Evolutionary conservation across 92 coral and sea anemone genomes (phyloP).

Genomic region (Pocillopora grandis): DNA sequence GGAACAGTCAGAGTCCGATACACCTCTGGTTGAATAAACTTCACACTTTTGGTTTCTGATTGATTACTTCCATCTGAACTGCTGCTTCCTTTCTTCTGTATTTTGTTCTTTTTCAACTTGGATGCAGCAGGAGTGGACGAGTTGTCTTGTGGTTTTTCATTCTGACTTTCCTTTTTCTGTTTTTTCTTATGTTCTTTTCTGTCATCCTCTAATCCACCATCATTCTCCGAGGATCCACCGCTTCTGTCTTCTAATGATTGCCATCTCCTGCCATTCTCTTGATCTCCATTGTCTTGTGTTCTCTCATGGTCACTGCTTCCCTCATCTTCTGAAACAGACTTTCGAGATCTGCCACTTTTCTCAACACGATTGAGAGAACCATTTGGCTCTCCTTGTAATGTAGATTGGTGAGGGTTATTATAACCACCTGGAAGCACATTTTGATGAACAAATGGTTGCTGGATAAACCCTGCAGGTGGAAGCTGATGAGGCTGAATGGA

Average conservation of each 20-base stretch:
- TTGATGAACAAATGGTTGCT: slow-evolving; percentile 20
- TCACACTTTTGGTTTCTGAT: slow-evolving; percentile 53
- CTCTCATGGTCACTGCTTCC: slow-evolving; percentile 20
- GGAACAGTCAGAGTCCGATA: slow-evolving; percentile 53
- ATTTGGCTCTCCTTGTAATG: not conserved
- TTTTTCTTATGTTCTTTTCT: not conserved
- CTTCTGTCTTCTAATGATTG: slow-evolving; percentile 9
- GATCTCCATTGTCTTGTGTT: not conserved
- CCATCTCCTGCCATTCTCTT: not conserved
- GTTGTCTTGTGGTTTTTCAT: slow-evolving; percentile 1
- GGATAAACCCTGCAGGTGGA: slow-evolving; percentile 48
- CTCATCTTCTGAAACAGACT: slow-evolving; percentile 38
- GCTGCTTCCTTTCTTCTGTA: slow-evolving; percentile 46
- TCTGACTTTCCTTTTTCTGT: slow-evolving; percentile 9
- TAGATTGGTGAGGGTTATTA: slow-evolving; percentile 15
- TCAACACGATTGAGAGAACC: slow-evolving; percentile 23
- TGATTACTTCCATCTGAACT: slow-evolving; percentile 63
- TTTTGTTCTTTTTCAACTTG: slow-evolving; percentile 52
- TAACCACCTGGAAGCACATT: not conserved
- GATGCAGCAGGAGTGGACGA: not conserved
- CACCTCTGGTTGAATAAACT: slow-evolving; percentile 86
- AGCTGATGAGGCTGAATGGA: slow-evolving; percentile 74
- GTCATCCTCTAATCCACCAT: not conserved
- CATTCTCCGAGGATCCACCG: slow-evolving; percentile 19
- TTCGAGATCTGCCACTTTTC: slow-evolving; percentile 16